Base-by-base conservation (phyloP, 2,888 invertebrate species). In the Drosophila longiperda region DNA sequence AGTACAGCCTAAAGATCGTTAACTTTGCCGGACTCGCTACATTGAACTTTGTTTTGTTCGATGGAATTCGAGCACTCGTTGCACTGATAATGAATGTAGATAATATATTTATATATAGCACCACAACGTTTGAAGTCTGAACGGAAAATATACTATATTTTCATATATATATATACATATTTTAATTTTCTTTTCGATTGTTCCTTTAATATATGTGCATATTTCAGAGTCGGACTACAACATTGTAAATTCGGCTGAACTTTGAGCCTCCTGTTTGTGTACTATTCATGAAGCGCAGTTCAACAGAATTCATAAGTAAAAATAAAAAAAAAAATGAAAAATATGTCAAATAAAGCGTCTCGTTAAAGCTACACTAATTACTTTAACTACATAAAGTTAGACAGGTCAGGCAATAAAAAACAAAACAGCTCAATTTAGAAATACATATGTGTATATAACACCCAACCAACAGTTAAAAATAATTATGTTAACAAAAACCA, bases 81-180 rank as follows among this genome's bases (percentile, higher is more conserved):
- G 67, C 52, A 45, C 77, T 75, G 87, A 87, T 83, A 87, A 87
- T 72, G 70, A 87, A 29, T 68, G 50, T 17, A 66, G 77, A 83
- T 79, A 66, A 32, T 49, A 8, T 63, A 52, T 40, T 52, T 49
- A 40, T 52, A 67, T 20, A 59, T 23, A 23, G 15, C 15, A 45
- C 2, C 23, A 29, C 33, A 40, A 40, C 11, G 20, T 17, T n/a
- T 67, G 29, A 23, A 34, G 34, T n/a, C 20, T 12, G 45, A 23
- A 26, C 23, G 15, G 15, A 8, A 23, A 23, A 23, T 23, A 8
- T 8, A 1, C 3, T 3, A 7, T 15, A 3, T 20, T 15, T 20
- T 15, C 7, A 20, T 12, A 33, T 11, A 33, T 33, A 33, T 9
- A 32, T 32, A 32, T 11, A 38, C 4, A 29, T 29, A 17, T 11